These are phyloP conservation scores for Rousettus madagascariensis DNA, from an alignment of 2,797 vertebrate species.

Conservation along the genomic window DNA sequence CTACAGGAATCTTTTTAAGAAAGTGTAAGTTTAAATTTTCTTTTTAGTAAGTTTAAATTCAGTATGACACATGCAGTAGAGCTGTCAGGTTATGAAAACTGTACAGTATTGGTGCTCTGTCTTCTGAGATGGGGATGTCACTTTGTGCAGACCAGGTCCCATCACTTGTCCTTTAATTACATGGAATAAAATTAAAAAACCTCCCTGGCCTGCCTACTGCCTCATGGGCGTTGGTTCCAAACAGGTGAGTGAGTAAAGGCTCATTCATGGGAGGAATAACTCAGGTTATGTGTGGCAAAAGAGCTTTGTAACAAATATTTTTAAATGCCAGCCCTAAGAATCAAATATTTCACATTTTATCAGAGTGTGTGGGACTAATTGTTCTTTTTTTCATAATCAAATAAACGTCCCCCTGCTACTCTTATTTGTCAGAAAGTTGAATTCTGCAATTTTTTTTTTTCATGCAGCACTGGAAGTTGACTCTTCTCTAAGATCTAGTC, in stretches of 20 bases:
- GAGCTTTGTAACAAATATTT: not conserved
- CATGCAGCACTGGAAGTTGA: not conserved
- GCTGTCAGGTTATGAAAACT: not conserved
- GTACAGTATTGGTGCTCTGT: not conserved
- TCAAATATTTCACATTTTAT: not conserved
- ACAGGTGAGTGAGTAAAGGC: not conserved
- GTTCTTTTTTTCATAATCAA: accelerated
- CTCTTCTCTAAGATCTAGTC: not conserved
- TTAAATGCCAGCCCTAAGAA: not conserved
- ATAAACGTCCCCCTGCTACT: too few species aligned
- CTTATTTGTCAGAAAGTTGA: not conserved
- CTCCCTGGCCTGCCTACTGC: not conserved
- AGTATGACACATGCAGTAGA: not conserved
- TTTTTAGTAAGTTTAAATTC: not conserved
- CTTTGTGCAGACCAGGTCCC: not conserved
- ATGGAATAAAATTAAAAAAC: not conserved
- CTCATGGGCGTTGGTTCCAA: accelerated
- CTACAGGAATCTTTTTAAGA: constrained; percentile 98
- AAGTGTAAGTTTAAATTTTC: constrained; percentile 90
- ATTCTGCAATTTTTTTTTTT: not conserved
- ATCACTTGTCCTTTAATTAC: not conserved
- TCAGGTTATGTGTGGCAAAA: not conserved
- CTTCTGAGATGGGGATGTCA: not conserved
- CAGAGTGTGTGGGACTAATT: accelerated
- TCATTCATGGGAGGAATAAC: not conserved